Evolutionary conservation across 1,140 invertebrate genomes (phyloP).

Genomic region (Macrobrachium rosenbergii): DNA sequence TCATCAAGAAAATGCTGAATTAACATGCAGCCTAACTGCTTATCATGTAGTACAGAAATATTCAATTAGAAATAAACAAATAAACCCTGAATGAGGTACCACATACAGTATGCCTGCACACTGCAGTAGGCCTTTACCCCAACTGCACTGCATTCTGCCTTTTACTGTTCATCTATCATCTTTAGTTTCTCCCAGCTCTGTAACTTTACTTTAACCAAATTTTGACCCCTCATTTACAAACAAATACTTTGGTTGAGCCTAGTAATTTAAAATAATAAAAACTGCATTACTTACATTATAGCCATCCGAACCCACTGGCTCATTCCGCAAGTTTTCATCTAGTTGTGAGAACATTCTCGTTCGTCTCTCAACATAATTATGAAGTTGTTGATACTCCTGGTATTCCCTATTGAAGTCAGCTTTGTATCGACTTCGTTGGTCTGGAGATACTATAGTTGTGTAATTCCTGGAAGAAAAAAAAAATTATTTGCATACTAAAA

Average conservation of each 20-base stretch:
- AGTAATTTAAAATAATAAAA: not conserved
- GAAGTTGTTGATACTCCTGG: conserved; percentile 37
- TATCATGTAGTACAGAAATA: too few relatives aligned
- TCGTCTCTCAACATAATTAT: conserved; percentile 39
- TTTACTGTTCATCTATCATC: too few relatives aligned
- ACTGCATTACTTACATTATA: conserved; percentile 39
- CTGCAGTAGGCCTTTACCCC: too few relatives aligned
- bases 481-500: not conserved
- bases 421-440: conserved; percentile 52
- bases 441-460: conserved; percentile 36
- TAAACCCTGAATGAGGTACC: too few relatives aligned
- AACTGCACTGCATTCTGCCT: too few relatives aligned
- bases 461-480: conserved; percentile 35
- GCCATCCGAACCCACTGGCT: conserved; percentile 39
- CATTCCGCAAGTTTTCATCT: conserved; percentile 43
- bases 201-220: too few relatives aligned
- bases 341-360: conserved; percentile 29
- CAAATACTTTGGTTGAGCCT: not conserved
- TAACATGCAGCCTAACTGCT: too few relatives aligned
- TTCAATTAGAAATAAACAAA: too few relatives aligned
- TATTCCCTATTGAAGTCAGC: conserved; percentile 50
- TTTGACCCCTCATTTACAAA: not conserved
- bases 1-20: too few relatives aligned
- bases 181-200: too few relatives aligned
- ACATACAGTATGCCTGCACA: too few relatives aligned